A percentile compares a stretch with the other conserved stretches of the same genome.
Evolutionary conservation across 2,113 vertebrate species (phyloP).

Genomic region (Stomatorhinus ivindoensis): DNA sequence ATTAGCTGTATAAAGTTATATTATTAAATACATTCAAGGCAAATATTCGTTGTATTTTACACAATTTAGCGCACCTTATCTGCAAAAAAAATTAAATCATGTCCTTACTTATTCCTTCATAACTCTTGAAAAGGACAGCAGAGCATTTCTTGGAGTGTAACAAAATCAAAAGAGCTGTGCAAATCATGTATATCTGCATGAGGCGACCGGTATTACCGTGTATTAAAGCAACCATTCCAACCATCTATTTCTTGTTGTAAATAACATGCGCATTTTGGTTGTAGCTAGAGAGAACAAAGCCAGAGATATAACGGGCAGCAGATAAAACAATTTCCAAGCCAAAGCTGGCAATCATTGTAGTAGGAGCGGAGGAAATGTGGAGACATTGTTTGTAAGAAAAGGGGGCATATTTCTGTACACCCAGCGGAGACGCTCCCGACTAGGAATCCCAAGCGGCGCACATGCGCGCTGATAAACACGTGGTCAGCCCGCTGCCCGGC

Average conservation of each 20-base stretch:
- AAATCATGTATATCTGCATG: not conserved
- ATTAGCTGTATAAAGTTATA: not conserved
- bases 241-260: not conserved
- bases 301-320: not conserved
- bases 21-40: not conserved
- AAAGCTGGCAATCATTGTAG: not conserved
- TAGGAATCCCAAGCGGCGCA: not conserved
- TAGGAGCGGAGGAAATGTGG: not conserved
- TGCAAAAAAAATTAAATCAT: not conserved
- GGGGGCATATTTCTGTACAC: not conserved
- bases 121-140: not conserved
- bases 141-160: not conserved
- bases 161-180: not conserved
- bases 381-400: not conserved
- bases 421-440: not conserved
- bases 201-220: not conserved
- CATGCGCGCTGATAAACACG: not conserved
- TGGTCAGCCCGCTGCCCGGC: constrained; percentile 25
- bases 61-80: not conserved
- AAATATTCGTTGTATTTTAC: not conserved
- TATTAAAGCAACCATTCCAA: not conserved
- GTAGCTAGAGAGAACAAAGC: not conserved
- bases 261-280: not conserved
- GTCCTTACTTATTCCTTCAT: not conserved
- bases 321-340: not conserved